These are phyloP conservation scores for Pteria penguin DNA, from an alignment of 2,888 invertebrate genomes.

Conservation along the genomic window DNA sequence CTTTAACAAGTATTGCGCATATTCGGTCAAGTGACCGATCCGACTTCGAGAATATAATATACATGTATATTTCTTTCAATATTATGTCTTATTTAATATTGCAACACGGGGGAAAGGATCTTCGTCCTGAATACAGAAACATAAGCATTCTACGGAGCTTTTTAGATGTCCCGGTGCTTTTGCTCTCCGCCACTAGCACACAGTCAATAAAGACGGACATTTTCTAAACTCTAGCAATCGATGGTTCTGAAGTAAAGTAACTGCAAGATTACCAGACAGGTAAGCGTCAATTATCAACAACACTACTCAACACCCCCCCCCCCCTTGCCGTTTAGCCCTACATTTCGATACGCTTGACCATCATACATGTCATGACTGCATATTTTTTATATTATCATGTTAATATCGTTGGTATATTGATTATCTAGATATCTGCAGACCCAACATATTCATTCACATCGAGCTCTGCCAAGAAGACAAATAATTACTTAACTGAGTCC, in stretches of 20 bases:
- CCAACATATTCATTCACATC: not conserved
- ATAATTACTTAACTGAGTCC: not conserved
- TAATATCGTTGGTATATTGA: too few species aligned
- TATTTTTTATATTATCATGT: too few species aligned
- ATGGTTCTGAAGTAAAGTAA: not conserved
- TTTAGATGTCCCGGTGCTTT: not conserved
- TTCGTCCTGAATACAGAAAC: not conserved
- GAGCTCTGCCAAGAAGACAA: not conserved
- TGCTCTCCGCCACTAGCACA: not conserved
- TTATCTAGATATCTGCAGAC: not conserved
- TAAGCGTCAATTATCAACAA: too few species aligned
- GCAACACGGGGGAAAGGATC: not conserved
- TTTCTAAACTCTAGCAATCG: not conserved
- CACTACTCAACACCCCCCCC: too few species aligned
- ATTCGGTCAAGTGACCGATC: too few species aligned
- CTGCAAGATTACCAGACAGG: not conserved
- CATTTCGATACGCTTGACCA: too few species aligned
- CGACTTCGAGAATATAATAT: too few species aligned
- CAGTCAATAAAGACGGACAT: not conserved
- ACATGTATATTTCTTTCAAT: too few species aligned
- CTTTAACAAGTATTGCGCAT: too few species aligned
- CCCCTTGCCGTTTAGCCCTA: too few species aligned
- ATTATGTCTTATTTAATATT: not conserved
- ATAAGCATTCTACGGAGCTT: not conserved
- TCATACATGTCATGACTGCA: too few species aligned